A percentile compares a stretch with the other conserved stretches of the same genome.
Evolutionary conservation across 2,888 invertebrate genomes (phyloP).

Genomic region (Fissipunctia ypsillon): DNA sequence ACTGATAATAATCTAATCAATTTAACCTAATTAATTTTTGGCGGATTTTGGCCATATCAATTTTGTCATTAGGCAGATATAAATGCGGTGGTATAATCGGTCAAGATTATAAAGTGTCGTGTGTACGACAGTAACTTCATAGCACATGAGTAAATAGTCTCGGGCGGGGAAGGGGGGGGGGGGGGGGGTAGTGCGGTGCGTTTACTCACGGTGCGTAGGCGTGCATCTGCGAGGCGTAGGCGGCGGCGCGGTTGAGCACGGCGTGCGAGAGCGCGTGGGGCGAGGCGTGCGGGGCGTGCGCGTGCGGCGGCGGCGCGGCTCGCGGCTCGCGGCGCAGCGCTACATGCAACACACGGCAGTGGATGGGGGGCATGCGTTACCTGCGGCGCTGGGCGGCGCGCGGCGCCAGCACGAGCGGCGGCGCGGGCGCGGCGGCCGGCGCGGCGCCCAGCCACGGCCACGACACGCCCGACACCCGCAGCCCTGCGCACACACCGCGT

Average conservation of each 20-base stretch:
- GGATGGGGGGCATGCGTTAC: slow-evolving; percentile 85
- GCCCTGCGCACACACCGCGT: slow-evolving; percentile 91
- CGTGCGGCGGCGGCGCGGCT: slow-evolving; percentile 88
- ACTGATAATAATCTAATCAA: slow-evolving; percentile 15
- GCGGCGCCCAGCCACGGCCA: slow-evolving; percentile 94
- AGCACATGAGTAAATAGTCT: too few species aligned
- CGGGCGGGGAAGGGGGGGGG: slow-evolving; percentile 19
- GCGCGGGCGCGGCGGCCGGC: slow-evolving; percentile 91
- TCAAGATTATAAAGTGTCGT: not conserved
- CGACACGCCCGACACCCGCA: slow-evolving; percentile 94
- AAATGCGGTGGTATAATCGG: not conserved
- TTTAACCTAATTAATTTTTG: not conserved
- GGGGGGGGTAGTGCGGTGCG: slow-evolving; percentile 27
- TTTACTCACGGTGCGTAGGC: slow-evolving; percentile 97
- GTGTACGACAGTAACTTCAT: not conserved
- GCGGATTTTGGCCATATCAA: not conserved
- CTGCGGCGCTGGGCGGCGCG: slow-evolving; percentile 94
- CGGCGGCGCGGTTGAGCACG: slow-evolving; percentile 93
- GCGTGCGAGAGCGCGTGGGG: slow-evolving; percentile 93
- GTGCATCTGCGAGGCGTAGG: slow-evolving; percentile 94
- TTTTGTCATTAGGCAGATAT: not conserved
- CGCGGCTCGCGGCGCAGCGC: slow-evolving; percentile 93
- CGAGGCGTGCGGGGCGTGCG: slow-evolving; percentile 80
- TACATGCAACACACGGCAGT: slow-evolving; percentile 85
- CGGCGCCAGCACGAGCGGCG: slow-evolving; percentile 93